Base-by-base conservation (phyloP, 2,113 vertebrate genomes). In the Leptodactylus fuscus region DNA sequence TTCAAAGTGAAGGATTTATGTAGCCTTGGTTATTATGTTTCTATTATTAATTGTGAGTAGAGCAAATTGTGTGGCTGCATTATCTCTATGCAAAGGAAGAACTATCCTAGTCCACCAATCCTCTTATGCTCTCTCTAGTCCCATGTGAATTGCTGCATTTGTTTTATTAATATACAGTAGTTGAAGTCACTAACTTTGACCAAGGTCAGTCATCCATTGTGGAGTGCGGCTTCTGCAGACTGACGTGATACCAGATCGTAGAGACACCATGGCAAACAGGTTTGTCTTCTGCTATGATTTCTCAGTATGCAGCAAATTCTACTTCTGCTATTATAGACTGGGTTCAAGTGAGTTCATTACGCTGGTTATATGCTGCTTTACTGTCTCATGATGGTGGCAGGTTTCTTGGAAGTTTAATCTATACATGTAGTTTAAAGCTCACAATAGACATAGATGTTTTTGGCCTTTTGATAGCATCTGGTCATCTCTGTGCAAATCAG, bases 151-250 rank as follows among this genome's bases (percentile, higher is more conserved):
- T 36, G 88, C 89, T 88, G 87, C 91, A 89, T 85, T 88, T 90
- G 91, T 93, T 88, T 34, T 87, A 90, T 95, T 92, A 95, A 92
- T 91, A 88, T 92, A 91, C 92, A 93, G 91, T 92, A 89, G 91
- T 85, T 91, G 92, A 95, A 96, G 94, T 96, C 94, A 94, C 91
- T 88, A 84, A 18, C 87, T 85, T 97, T 96, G 96, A 92, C 34
- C 81, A 4, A 36, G 89, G 94, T 96, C 95, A 96, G 87, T 73
- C 67, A 9, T 34, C 79, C 29, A 20, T 85, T 22, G 76, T 80
- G 73, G 85, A 88, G 77, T 88, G 49, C 92, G 87, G 88, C 90
- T 88, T 86, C 85, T 88, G 88, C 75, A 74, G n/a, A 73, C 44
- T 58, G 44, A n/a, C 27, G 65, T 51, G 60, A 22, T 24, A 27